Conservation (phyloP, 2,113 vertebrate genomes). For the Microcebus murinus region DNA sequence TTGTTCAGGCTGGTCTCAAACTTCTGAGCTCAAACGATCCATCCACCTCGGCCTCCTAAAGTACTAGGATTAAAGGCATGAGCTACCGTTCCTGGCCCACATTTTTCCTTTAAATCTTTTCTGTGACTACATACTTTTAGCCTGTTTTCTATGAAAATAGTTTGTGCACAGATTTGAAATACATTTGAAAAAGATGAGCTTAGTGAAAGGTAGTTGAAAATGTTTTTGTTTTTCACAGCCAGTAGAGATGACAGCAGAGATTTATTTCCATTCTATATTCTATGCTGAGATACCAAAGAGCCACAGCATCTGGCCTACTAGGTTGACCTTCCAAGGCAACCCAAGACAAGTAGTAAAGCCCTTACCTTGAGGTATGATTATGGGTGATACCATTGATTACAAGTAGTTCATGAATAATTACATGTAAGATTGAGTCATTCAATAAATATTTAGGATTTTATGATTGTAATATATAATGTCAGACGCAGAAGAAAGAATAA, state of each 20-base stretch:
- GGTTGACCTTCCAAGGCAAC: neutral
- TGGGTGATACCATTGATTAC: neutral
- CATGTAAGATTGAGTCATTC: neutral
- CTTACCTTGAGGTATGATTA: neutral
- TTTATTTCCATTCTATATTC: too few relatives aligned
- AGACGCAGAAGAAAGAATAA: slow-evolving; percentile 35
- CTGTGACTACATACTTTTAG: neutral
- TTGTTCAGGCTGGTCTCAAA: too few relatives aligned
- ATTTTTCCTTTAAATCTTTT: neutral
- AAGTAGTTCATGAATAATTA: slow-evolving; percentile 11
- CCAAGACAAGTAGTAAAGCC: neutral
- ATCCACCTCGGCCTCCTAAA: too few relatives aligned
- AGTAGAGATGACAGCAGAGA: neutral
- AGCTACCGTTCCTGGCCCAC: too few relatives aligned
- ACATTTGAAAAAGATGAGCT: neutral
- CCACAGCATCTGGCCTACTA: neutral
- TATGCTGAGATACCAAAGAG: neutral
- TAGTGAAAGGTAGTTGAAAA: neutral
- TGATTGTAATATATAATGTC: neutral
- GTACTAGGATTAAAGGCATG: too few relatives aligned
- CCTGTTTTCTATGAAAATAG: neutral
- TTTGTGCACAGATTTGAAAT: slow-evolving; percentile 25
- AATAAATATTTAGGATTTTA: neutral
- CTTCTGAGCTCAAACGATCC: too few relatives aligned
- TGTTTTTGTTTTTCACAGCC: neutral